A percentile compares a stretch with the other conserved stretches of the same genome.
phyloP scores from a whole-genome alignment of 2,888 invertebrate species.

The Megalurothrips usitatus region DNA sequence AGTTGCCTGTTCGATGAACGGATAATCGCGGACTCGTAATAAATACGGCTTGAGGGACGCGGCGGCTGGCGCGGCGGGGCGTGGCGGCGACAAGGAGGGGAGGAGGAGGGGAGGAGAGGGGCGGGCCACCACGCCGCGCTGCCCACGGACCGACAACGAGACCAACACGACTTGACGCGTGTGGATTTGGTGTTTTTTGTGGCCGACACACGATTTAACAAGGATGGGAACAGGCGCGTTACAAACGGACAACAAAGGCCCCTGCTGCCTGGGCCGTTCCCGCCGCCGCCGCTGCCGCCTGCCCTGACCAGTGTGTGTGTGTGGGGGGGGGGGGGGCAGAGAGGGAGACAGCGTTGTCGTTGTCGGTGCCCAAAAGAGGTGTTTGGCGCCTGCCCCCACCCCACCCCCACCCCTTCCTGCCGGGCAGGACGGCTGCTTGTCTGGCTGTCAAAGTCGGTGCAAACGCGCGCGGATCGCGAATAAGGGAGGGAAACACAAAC shows the following conservation, averaged over 20 bases:
- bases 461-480: not conserved
- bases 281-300: no score
- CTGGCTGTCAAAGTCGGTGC: not conserved
- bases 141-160: not conserved
- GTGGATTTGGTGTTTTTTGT: conserved; percentile 17
- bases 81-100: no score
- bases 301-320: not conserved
- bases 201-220: conserved; percentile 17
- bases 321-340: not conserved
- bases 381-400: not conserved
- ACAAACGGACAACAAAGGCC: not conserved
- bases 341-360: not conserved
- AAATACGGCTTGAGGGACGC: no score
- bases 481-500: not conserved
- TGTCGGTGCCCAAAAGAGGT: conserved; percentile 9
- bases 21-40: no score
- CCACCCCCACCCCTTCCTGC: not conserved
- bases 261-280: not conserved
- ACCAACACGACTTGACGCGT: not conserved
- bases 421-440: not conserved
- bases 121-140: not conserved
- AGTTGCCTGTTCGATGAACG: no score
- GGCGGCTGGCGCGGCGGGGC: no score
- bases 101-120: not conserved
- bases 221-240: not conserved